Evolutionary conservation across 2,113 vertebrate species (phyloP).

Genomic region (Eurypyga helias): DNA sequence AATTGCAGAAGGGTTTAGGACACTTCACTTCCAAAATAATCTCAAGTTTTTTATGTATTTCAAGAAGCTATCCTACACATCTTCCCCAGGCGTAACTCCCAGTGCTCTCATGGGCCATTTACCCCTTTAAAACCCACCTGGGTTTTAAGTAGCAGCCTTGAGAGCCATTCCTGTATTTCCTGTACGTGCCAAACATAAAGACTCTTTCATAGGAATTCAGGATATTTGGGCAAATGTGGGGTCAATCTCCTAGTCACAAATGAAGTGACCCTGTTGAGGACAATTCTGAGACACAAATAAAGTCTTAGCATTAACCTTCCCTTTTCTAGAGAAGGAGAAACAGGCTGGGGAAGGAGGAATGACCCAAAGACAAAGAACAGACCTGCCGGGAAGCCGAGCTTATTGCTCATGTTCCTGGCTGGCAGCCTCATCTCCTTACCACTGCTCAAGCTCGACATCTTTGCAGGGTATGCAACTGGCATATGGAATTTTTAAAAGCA

Average conservation of each 20-base stretch:
- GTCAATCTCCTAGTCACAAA: background rate
- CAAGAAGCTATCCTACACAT: background rate
- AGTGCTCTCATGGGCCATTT: background rate
- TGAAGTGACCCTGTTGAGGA: background rate
- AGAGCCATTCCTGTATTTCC: background rate
- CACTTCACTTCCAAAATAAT: background rate
- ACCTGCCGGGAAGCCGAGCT: background rate
- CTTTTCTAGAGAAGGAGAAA: background rate
- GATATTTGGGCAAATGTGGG: background rate
- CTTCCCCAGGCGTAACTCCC: background rate
- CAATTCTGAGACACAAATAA: background rate
- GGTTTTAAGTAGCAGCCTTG: background rate
- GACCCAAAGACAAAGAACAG: conserved; percentile 53
- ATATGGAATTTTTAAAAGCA: conserved; percentile 65
- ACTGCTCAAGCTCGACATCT: conserved; percentile 39
- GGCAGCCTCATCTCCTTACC: conserved; percentile 32
- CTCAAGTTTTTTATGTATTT: background rate
- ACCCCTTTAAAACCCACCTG: background rate
- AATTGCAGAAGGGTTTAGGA: background rate
- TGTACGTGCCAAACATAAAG: background rate
- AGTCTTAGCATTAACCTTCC: background rate
- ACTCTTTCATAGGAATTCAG: background rate
- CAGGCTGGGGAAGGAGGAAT: background rate
- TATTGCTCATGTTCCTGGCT: conserved; percentile 50
- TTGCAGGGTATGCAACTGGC: conserved; percentile 63